Evolutionary conservation across 2,113 vertebrate genomes (phyloP).

Genomic region (Corydoras sp.): DNA sequence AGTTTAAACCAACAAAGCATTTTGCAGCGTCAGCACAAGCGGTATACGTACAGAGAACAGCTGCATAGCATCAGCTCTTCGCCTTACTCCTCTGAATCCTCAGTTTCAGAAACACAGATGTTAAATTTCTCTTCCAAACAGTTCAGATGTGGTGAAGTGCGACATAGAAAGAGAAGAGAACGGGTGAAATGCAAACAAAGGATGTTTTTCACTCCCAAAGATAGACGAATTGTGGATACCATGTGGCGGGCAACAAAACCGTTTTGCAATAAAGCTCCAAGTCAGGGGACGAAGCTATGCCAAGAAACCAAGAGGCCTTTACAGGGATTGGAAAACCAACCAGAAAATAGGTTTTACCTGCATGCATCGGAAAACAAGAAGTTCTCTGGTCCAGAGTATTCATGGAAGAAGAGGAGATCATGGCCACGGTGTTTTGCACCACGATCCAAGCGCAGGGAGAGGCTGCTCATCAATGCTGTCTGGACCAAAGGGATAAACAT

Average conservation of each 20-base stretch:
- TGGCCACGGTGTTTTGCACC: constrained; percentile 59
- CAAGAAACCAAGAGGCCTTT: constrained; percentile 48
- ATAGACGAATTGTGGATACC: constrained; percentile 28
- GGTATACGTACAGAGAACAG: constrained; percentile 46
- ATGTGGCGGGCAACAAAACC: background rate
- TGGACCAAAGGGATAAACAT: constrained; percentile 90
- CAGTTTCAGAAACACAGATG: constrained; percentile 46
- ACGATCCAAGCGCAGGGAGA: constrained; percentile 79
- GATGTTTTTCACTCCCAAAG: constrained; percentile 35
- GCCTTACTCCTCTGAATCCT: constrained; percentile 53
- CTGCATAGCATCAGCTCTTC: constrained; percentile 44
- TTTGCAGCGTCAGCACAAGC: constrained; percentile 53
- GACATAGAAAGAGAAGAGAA: constrained; percentile 68
- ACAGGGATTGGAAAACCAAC: constrained; percentile 71
- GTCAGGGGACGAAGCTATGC: background rate
- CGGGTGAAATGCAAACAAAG: constrained; percentile 55
- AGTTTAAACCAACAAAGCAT: constrained; percentile 60
- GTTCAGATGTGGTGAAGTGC: constrained; percentile 24
- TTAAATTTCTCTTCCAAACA: background rate
- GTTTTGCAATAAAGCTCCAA: background rate
- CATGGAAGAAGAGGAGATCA: constrained; percentile 63
- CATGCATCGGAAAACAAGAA: constrained; percentile 45
- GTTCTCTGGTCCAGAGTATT: background rate
- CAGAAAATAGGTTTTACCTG: constrained; percentile 65
- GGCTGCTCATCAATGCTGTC: constrained; percentile 82